Base-by-base conservation (phyloP, 2,113 vertebrate species). In the Hippopotamus amphibius region DNA sequence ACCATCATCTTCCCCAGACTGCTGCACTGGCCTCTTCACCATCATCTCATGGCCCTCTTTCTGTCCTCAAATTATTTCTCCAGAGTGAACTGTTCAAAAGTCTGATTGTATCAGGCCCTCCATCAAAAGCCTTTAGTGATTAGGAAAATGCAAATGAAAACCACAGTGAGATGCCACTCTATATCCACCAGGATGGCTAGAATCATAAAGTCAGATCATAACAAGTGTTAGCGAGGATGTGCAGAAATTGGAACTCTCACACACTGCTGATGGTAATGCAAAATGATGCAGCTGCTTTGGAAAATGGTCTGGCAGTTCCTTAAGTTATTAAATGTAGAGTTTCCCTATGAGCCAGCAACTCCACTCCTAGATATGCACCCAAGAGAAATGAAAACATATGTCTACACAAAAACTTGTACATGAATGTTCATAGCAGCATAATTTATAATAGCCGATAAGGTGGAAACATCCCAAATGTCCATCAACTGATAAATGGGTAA, bases 101-200 rank as follows among this genome's bases (percentile, higher is more conserved):
- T 22, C 50, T 76, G 93, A 86, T 65, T 59, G 22, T 81, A 46
- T 81, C 26, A 53, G 80, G 57, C 21, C 50, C 55, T 84, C 57
- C 10, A 48, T 77, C 84, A 92, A 88, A 92, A 92, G 77, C 43
- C 84, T 83, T 88, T 17, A 61, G 57, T 85, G 96, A 92, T 88
- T 37, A 77, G 76, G 46, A 46, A 55, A 71, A 72, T 72, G 30
- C 79, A 80, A 50, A 71, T 89, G 71, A 83, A 83, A 96, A 82
- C 77, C 77, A 65, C 69, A 12, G 4, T 68, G 33, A 94, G 68
- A 53, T 61, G 53, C 61, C 50, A 53, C 84, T 61, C 68, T 61
- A 77, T 14, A 87, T 57, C n/a, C 63, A 43, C 8, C 33, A 84
- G 37, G 48, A 80, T 66, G 84, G 37, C 43, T 85, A 24, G 37